phyloP scores from a whole-genome alignment of 2,797 vertebrate species.

The Gallirallus australis region DNA sequence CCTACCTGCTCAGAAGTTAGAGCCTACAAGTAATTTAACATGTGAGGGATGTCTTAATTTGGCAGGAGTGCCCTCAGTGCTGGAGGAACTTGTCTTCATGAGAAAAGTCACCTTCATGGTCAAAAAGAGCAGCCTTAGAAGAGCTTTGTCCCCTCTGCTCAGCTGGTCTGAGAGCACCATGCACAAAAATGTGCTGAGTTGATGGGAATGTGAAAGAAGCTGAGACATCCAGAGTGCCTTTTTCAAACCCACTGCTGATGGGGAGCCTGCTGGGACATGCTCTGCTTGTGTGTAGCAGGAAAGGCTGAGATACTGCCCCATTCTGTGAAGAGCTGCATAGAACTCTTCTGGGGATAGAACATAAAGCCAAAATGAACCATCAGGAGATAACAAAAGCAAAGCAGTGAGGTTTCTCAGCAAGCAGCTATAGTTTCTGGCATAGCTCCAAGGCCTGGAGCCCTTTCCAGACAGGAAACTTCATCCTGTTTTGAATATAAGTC shows the following conservation, averaged over 20 bases:
- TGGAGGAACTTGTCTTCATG: neutral
- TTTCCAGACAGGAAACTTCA: slow-evolving; percentile 37
- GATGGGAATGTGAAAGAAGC: neutral
- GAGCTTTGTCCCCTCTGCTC: neutral
- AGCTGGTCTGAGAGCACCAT: neutral
- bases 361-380: neutral
- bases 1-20: neutral
- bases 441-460: slow-evolving; percentile 3
- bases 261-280: neutral
- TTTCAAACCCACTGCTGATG: neutral
- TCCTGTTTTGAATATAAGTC: slow-evolving; percentile 31
- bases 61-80: neutral
- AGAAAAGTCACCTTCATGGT: neutral
- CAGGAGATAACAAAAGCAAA: neutral
- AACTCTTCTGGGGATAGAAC: neutral
- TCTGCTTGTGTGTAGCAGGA: neutral
- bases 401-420: neutral
- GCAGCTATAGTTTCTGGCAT: slow-evolving; percentile 3
- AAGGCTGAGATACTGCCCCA: neutral
- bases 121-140: neutral
- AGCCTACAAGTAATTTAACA: neutral
- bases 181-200: slow-evolving; percentile 13
- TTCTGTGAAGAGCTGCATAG: neutral
- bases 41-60: neutral
- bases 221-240: neutral